Percentiles rank a stretch among this genome's conserved stretches.
Conservation (phyloP, 2,888 invertebrate species). For the Chirona hameri region DNA sequence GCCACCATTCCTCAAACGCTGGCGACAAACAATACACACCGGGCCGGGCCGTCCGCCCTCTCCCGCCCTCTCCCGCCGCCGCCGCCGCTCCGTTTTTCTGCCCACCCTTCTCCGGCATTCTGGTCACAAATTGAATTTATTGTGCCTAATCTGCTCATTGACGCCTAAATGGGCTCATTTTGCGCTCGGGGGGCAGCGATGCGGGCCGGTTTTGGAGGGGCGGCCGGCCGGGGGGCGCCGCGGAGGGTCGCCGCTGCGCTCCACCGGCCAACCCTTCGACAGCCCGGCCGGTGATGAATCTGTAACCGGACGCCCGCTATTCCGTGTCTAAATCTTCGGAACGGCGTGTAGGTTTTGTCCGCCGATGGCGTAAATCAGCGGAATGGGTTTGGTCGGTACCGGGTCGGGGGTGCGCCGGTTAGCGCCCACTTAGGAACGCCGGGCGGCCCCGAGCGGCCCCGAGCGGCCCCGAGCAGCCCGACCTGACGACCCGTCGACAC, state of each 20-base stretch:
- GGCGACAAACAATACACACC: slow-evolving; percentile 1
- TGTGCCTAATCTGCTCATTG: slow-evolving; percentile 28
- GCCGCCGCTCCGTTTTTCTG: background rate
- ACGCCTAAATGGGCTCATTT: slow-evolving; percentile 25
- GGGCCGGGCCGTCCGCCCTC: background rate
- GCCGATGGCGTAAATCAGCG: background rate
- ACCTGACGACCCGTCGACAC: no score
- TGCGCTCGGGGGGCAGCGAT: background rate
- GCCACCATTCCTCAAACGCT: background rate
- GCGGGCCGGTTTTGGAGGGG: background rate
- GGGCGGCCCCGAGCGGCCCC: background rate
- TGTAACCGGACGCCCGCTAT: background rate
- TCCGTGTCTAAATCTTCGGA: slow-evolving; percentile 9
- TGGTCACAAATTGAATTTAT: slow-evolving; percentile 27
- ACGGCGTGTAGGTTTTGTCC: slow-evolving; percentile 8
- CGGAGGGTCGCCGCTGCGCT: background rate
- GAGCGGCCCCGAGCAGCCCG: no score
- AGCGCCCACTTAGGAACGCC: no score
- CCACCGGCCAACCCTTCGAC: background rate
- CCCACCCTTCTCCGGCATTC: background rate
- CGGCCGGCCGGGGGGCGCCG: slow-evolving; percentile 22
- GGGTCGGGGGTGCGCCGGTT: no score
- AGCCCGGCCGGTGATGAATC: background rate
- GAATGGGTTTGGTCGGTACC: background rate
- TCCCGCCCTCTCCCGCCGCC: no score